phyloP scores from a whole-genome alignment of 2,888 invertebrate genomes.

The Campoletis raptor region DNA sequence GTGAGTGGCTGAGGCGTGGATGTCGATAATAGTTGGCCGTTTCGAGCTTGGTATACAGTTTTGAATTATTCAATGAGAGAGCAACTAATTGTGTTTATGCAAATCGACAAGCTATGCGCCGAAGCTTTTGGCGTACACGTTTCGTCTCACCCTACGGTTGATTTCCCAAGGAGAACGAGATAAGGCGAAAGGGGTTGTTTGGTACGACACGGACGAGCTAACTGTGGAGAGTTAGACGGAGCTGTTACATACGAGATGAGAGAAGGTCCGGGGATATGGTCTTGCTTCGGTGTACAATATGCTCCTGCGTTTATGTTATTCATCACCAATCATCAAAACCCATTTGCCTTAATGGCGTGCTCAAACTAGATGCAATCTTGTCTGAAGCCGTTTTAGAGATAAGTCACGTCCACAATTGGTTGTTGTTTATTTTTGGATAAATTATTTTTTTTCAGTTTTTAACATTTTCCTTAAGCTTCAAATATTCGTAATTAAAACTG shows the following conservation, averaged over 20 bases:
- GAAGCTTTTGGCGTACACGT: conserved; percentile 43
- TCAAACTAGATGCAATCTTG: conserved; percentile 15
- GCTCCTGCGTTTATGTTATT: conserved; percentile 50
- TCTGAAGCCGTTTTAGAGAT: neutral
- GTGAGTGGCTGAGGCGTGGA: conserved; percentile 60
- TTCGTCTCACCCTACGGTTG: conserved; percentile 72
- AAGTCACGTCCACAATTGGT: neutral
- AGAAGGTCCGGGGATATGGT: conserved; percentile 31
- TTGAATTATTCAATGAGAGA: conserved; percentile 83
- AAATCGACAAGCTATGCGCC: conserved; percentile 74
- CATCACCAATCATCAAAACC: conserved; percentile 24
- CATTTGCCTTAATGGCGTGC: conserved; percentile 28
- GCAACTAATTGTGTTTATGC: conserved; percentile 84
- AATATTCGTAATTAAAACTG: neutral
- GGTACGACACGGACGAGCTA: conserved; percentile 27
- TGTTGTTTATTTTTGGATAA: neutral
- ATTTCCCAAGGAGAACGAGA: conserved; percentile 80
- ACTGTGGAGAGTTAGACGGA: conserved; percentile 32
- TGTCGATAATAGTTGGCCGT: conserved; percentile 66
- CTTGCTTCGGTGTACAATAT: conserved; percentile 39
- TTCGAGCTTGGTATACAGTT: conserved; percentile 70
- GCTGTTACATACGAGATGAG: conserved; percentile 48
- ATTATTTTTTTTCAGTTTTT: neutral
- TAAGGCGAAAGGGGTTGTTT: conserved; percentile 72
- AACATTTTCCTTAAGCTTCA: neutral